Evolutionary conservation across 2,113 vertebrate genomes (phyloP), one percentile per base, ranked within the genome.

Genomic region (Osmerus mordax): DNA sequence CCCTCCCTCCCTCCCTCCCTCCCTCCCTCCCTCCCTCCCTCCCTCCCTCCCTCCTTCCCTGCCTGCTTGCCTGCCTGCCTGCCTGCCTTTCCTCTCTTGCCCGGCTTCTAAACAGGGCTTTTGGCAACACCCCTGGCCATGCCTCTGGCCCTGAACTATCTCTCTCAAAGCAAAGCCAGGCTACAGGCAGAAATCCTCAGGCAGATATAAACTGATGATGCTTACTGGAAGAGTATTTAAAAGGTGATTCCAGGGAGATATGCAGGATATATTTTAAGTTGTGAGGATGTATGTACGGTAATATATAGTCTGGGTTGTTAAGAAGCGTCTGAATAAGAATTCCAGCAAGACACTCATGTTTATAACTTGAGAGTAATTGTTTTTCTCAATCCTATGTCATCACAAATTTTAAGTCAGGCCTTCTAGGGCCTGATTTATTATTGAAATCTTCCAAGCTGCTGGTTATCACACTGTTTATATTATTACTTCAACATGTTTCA

Each of bases 401-500:
- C 85, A 83, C 81, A 88, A 75, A 87, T 86, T 87, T 83, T 81
- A 47, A 77, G 75, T 71, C 78, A 72, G 87, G 60, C 78, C 73
- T 81, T 87, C 79, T 80, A 79, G 75, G 77, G 86, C 67, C 87
- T 88, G 89, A 91, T 90, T 91, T 92, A 91, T 91, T 82, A 88
- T 81, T 77, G 77, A 90, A 90, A 91, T 90, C 85, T 84, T 84
- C 82, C 83, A 87, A 87, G 87, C 88, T 85, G 89, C 87, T 81
- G 85, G 85, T 92, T 93, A 92, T 93, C 91, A 81, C 79, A 72
- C 77, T 92, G 91, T 93, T 92, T 92, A 91, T 91, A 88, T 92
- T 92, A 91, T 91, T 92, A 87, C 86, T 86, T 87, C 88, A 90
- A 83, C 86, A 87, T 90, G 89, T 89, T 92, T 90, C 84, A 89